Conservation (phyloP, 1,140 invertebrate genomes). For the Andricus grossulariae region DNA sequence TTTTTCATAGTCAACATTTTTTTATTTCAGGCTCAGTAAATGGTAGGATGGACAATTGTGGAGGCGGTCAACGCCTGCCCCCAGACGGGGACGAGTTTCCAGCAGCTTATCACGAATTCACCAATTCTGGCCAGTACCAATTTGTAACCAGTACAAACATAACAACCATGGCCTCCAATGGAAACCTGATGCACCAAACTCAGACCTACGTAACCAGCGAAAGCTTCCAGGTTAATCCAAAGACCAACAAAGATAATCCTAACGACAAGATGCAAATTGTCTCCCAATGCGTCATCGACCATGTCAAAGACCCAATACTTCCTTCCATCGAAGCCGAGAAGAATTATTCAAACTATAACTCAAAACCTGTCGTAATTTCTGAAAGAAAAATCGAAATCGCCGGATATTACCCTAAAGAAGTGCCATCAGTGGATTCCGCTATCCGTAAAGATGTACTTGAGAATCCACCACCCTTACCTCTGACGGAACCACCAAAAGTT, state of each 20-base stretch:
- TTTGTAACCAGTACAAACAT: constrained; percentile 49
- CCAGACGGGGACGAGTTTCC: constrained; percentile 93
- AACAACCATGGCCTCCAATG: constrained; percentile 41
- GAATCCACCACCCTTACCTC: constrained; percentile 70
- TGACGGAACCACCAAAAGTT: constrained; percentile 66
- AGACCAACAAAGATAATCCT: not conserved
- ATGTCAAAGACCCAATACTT: not conserved
- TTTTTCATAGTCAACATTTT: constrained; percentile 4
- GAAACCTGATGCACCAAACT: constrained; percentile 33
- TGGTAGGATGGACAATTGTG: constrained; percentile 72
- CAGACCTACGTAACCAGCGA: constrained; percentile 43
- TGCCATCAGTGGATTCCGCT: constrained; percentile 35
- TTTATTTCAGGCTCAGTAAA: constrained; percentile 63
- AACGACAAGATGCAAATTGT: constrained; percentile 5
- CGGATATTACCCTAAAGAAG: constrained; percentile 58
- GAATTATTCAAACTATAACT: not conserved
- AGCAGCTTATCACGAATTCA: constrained; percentile 82
- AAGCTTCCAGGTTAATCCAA: constrained; percentile 40
- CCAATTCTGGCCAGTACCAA: constrained; percentile 52
- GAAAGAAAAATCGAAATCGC: constrained; percentile 66
- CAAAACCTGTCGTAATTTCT: constrained; percentile 45
- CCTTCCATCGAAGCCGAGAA: too few relatives aligned
- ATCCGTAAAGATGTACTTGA: constrained; percentile 33
- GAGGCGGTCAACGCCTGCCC: constrained; percentile 80
- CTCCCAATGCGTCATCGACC: constrained; percentile 9